These are phyloP conservation scores for Diabrotica virgifera DNA, from an alignment of 1,140 invertebrate genomes.

Conservation along the genomic window DNA sequence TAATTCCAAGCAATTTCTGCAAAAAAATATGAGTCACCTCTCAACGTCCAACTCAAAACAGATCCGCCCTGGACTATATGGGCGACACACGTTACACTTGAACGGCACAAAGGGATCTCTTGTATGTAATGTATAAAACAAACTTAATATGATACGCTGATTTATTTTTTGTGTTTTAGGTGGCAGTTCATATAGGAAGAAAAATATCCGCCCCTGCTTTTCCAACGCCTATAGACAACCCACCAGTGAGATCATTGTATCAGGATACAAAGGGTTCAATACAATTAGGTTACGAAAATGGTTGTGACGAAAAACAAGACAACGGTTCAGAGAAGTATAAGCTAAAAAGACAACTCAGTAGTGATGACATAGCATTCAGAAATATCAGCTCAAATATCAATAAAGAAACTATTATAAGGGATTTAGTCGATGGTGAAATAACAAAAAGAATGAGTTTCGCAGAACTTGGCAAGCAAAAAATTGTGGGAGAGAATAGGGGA, in stretches of 20 bases:
- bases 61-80: no score
- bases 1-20: no score
- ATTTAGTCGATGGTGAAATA: conserved; percentile 40
- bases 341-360: conserved; percentile 57
- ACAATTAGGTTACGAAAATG: conserved; percentile 65
- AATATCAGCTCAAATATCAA: conserved; percentile 35
- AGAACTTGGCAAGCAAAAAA: conserved; percentile 59
- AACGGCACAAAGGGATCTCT: no score
- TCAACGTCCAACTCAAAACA: no score
- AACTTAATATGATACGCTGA: neutral
- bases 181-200: conserved; percentile 58
- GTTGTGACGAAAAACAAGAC: conserved; percentile 55
- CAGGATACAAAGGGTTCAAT: conserved; percentile 72
- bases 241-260: conserved; percentile 61
- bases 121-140: neutral
- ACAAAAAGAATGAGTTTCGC: conserved; percentile 70
- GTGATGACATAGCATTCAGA: conserved; percentile 52
- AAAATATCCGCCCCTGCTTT: conserved; percentile 58
- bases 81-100: no score
- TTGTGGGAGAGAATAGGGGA: conserved; percentile 51
- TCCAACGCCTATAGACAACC: conserved; percentile 38
- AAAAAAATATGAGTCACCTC: no score
- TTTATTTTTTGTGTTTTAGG: conserved; percentile 36
- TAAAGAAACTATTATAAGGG: conserved; percentile 37
- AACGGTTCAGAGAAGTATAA: conserved; percentile 55